A percentile compares a stretch with the other conserved stretches of the same genome.
phyloP scores from a whole-genome alignment of 37 sponge, comb jelly and placozoan species.

The Cliona cf. orientalis region DNA sequence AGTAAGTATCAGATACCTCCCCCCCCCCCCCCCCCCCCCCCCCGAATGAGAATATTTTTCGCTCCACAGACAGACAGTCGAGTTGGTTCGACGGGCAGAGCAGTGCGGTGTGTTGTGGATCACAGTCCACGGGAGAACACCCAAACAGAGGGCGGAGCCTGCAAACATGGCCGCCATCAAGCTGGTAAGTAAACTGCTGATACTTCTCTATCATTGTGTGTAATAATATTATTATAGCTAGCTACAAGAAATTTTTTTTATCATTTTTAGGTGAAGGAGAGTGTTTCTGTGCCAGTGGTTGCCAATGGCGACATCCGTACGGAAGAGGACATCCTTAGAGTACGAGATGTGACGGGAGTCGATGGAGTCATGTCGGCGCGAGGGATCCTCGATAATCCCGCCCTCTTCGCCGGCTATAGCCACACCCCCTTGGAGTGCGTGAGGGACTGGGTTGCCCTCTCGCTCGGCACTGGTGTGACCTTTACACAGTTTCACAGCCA shows the following conservation, averaged over 20 bases:
- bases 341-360: slow-evolving; percentile 57
- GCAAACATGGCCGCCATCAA: slow-evolving; percentile 80
- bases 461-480: slow-evolving; percentile 65
- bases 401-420: slow-evolving; percentile 79
- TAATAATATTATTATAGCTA: slow-evolving; percentile 1
- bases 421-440: slow-evolving; percentile 81
- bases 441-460: slow-evolving; percentile 84
- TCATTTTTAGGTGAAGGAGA: slow-evolving; percentile 68
- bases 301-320: slow-evolving; percentile 89
- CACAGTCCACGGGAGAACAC: slow-evolving; percentile 93
- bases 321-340: slow-evolving; percentile 42
- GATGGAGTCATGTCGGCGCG: slow-evolving; percentile 93
- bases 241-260: too few relatives aligned
- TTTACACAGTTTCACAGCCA: slow-evolving; percentile 90
- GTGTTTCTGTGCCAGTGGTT: slow-evolving; percentile 86
- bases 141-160: slow-evolving; percentile 79
- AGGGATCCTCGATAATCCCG: slow-evolving; percentile 91
- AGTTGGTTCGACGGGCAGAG: slow-evolving; percentile 73
- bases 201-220: too few relatives aligned
- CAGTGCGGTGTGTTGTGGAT: slow-evolving; percentile 84
- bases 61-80: slow-evolving; percentile 75
- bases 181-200: slow-evolving; percentile 41
- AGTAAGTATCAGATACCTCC: slow-evolving; percentile 36
- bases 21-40: too few relatives aligned
- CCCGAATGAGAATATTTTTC: too few relatives aligned